Conservation (phyloP, 2,888 invertebrate species). For the Hoplodrina blanda region DNA sequence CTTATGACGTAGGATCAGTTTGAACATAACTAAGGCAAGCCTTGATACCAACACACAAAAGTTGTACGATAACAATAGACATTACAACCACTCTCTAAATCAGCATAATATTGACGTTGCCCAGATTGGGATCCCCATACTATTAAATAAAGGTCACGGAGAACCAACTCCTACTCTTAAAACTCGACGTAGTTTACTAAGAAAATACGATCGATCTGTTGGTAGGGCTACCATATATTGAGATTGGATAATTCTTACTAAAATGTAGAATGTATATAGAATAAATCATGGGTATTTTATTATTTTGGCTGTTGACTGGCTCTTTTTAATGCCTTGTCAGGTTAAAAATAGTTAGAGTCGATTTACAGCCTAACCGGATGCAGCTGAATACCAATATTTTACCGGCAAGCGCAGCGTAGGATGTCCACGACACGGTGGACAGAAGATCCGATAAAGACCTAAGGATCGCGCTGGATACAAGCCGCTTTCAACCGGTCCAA, state of each 20-base stretch:
- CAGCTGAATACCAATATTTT: too few species aligned
- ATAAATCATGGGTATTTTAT: too few species aligned
- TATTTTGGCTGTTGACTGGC: not conserved
- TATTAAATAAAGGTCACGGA: conserved; percentile 24
- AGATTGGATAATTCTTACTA: not conserved
- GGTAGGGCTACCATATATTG: conserved; percentile 5
- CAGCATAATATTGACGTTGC: conserved; percentile 35
- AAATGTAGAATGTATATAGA: too few species aligned
- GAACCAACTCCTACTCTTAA: conserved; percentile 13
- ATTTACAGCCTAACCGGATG: too few species aligned
- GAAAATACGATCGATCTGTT: conserved; percentile 26
- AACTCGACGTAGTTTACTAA: conserved; percentile 28
- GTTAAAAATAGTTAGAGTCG: too few species aligned
- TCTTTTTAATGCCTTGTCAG: too few species aligned
- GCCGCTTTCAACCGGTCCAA: too few species aligned
- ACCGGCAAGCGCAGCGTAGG: too few species aligned
- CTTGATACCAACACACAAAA: not conserved
- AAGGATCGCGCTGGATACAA: too few species aligned
- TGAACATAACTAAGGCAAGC: not conserved
- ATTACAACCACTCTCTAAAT: conserved; percentile 13
- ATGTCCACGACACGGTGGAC: too few species aligned
- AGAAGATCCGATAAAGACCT: too few species aligned
- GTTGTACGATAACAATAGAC: conserved; percentile 13
- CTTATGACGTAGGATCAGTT: not conserved
- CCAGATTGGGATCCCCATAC: conserved; percentile 8